phyloP scores from a whole-genome alignment of 1,140 invertebrate genomes.

The Drosophila takahashii region DNA sequence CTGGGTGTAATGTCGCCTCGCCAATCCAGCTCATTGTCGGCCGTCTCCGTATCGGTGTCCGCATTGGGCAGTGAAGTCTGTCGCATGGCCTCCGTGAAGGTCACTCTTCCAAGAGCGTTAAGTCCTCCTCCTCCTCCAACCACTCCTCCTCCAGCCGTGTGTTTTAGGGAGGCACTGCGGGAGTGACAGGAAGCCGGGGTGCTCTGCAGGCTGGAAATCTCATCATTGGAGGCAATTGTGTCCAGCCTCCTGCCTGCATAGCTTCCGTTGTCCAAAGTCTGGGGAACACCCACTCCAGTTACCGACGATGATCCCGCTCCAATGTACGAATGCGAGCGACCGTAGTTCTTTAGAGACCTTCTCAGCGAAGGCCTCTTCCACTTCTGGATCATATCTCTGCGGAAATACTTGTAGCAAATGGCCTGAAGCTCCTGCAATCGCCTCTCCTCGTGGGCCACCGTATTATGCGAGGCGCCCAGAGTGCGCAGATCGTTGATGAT shows the following conservation, averaged over 20 bases:
- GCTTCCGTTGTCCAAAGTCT: conserved; percentile 65
- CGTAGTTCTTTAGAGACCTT: conserved; percentile 72
- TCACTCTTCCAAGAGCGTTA: conserved; percentile 61
- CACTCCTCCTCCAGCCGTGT: conserved; percentile 58
- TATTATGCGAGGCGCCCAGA: conserved; percentile 95
- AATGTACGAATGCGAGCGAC: conserved; percentile 80
- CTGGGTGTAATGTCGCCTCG: conserved; percentile 75
- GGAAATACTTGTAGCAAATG: conserved; percentile 95
- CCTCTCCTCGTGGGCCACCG: conserved; percentile 95
- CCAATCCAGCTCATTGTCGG: conserved; percentile 87
- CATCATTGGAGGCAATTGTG: conserved; percentile 81
- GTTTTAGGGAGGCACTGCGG: conserved; percentile 90
- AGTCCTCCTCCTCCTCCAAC: conserved; percentile 3
- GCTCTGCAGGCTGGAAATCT: conserved; percentile 88
- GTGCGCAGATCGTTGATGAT: conserved; percentile 96
- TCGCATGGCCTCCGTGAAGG: conserved; percentile 81
- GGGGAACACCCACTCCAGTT: conserved; percentile 25
- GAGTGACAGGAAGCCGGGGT: conserved; percentile 90
- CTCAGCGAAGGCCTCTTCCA: conserved; percentile 80
- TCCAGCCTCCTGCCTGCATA: conserved; percentile 71
- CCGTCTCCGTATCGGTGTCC: conserved; percentile 88
- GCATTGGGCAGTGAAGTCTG: conserved; percentile 90
- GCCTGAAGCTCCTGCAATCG: conserved; percentile 96
- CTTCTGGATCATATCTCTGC: conserved; percentile 86
- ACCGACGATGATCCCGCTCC: conserved; percentile 40